Evolutionary conservation across 2,797 vertebrate genomes (phyloP), one percentile per base, ranked within the genome.

Genomic region (Todus mexicanus): DNA sequence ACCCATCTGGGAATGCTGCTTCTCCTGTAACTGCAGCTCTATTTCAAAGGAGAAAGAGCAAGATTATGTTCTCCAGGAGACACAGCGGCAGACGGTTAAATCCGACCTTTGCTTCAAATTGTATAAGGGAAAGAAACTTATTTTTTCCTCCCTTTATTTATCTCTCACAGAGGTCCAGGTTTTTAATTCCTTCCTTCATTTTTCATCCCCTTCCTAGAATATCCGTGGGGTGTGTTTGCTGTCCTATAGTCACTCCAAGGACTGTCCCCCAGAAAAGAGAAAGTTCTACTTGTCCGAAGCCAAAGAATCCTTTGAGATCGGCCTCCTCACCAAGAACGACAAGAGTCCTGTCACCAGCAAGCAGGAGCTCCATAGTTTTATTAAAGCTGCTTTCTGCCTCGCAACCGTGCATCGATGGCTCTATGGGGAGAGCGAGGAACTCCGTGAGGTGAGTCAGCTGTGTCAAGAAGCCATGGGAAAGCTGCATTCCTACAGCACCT

Each of bases 331-430:
- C 61, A 98, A 98, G 96, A 91, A 93, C 2, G 94, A 97, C 8
- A 94, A 89, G 2, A 96, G 98, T 18, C 68, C 59, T 5, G 94
- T 98, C 56, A 97, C 97, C 31, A 99, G 99, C 93, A 98, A 98
- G 93, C 99, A 99, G 96, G 99, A 99, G 95, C 98, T 99, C 50
- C 98, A 99, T 59, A 98, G 98, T 45, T 98, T 99, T 66, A 94
- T 99, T 64, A 99, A 98, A 92, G 98, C 99, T 0, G 98, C 98
- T 14, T 99, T 99, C 82, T 98, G 98, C 43, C 98, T 99, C 21
- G 50, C 97, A 23, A 97, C 98, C 0, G 95, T 97, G 42, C 98
- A 98, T 85, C 97, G 94, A 29, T 98, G 98, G 97, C 98, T 99
- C 13, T 86, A 89, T 0, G 95, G 97, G 42, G 94, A 98, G 17